These are phyloP conservation scores for Pentalonia nigronervosa DNA, from an alignment of 1,140 invertebrate species.

Conservation along the genomic window DNA sequence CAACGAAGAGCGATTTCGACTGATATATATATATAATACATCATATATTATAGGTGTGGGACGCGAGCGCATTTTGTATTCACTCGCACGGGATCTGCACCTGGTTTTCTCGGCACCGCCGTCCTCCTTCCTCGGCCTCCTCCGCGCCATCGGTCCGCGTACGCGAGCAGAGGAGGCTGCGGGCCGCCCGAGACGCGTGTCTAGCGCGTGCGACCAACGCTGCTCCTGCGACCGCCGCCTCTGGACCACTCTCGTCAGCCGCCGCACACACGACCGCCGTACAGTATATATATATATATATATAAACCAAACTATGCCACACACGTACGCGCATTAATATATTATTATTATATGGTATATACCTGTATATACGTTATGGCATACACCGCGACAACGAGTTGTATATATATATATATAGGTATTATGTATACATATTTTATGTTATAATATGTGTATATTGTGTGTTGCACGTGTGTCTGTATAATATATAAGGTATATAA, in stretches of 20 bases:
- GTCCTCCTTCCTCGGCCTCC: not conserved
- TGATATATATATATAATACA: no score
- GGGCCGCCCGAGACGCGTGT: conserved; percentile 40
- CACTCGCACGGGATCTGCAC: conserved; percentile 40
- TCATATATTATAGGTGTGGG: not conserved
- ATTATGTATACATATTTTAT: not conserved
- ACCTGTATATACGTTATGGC: not conserved
- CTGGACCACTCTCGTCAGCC: conserved; percentile 5
- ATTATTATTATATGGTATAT: not conserved
- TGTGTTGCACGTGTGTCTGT: not conserved
- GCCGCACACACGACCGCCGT: not conserved
- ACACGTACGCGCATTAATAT: conserved; percentile 10
- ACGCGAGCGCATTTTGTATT: conserved; percentile 26
- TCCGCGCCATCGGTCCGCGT: not conserved
- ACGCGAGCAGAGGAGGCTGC: not conserved
- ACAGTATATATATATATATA: not conserved
- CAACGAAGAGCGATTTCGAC: no score
- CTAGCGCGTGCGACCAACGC: conserved; percentile 52
- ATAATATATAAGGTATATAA: not conserved
- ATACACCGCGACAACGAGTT: not conserved
- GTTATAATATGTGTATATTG: not conserved
- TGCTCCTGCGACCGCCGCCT: not conserved
- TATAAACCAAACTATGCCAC: conserved; percentile 3
- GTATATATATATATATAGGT: not conserved
- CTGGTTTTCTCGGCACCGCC: conserved; percentile 30